These are phyloP conservation scores for Platysternon megacephalum DNA, from an alignment of 2,113 vertebrate species.

Conservation along the genomic window DNA sequence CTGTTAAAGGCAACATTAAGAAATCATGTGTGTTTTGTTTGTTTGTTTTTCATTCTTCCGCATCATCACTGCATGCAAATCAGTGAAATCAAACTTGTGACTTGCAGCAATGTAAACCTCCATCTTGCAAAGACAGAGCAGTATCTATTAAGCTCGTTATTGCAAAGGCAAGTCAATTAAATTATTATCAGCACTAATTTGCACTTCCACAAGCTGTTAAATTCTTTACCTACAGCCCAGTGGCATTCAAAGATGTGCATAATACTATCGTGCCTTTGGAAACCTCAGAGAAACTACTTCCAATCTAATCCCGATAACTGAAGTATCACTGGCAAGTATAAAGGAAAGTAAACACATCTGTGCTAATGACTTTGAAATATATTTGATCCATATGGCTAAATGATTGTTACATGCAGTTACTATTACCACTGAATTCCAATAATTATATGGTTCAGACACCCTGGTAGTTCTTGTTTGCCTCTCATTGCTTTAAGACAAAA, in stretches of 20 bases:
- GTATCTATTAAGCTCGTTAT: not conserved
- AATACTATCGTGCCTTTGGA: not conserved
- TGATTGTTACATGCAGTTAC: not conserved
- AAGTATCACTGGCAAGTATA: fast-evolving
- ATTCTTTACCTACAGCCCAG: not conserved
- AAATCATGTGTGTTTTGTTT: not conserved
- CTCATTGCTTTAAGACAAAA: not conserved
- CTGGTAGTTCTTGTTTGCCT: not conserved
- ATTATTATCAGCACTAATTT: not conserved
- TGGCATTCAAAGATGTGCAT: not conserved
- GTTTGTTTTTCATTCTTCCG: not conserved
- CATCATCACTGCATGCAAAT: not conserved
- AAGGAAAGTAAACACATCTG: not conserved
- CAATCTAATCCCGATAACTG: not conserved
- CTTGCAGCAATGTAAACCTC: not conserved
- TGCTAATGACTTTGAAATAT: not conserved
- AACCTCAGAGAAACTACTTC: not conserved
- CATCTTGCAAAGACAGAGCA: not conserved
- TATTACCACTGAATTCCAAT: not conserved
- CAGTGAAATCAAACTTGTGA: not conserved
- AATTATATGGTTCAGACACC: not conserved
- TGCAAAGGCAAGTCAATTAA: not conserved
- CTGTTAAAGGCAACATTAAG: not conserved
- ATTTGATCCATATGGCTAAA: not conserved
- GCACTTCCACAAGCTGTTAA: not conserved